Percentiles rank a stretch among this genome's conserved stretches.
phyloP scores from a whole-genome alignment of 1,140 invertebrate species.

The Bombus consobrinus region DNA sequence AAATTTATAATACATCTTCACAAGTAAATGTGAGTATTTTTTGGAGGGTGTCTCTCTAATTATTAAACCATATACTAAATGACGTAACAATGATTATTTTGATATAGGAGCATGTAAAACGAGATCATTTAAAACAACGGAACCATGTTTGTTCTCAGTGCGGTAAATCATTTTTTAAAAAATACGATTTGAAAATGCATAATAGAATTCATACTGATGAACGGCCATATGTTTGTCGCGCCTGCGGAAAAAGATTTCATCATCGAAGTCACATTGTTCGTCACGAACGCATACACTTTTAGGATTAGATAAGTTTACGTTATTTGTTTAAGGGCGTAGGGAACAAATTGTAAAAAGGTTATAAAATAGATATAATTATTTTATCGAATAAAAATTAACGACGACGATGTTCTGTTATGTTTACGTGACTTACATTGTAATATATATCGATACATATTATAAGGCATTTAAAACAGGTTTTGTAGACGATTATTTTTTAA shows the following conservation, averaged over 20 bases:
- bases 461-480: not conserved
- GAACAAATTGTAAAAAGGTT: not conserved
- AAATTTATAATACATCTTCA: conserved; percentile 76
- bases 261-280: conserved; percentile 78
- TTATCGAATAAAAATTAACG: not conserved
- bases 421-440: not conserved
- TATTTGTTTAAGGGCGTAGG: conserved; percentile 58
- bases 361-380: not conserved
- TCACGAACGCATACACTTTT: conserved; percentile 81
- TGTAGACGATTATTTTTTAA: conserved; percentile 40
- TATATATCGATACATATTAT: not conserved
- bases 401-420: not conserved
- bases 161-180: conserved; percentile 79
- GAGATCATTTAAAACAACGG: conserved; percentile 76
- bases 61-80: not conserved
- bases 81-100: not conserved
- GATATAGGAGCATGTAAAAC: conserved; percentile 62
- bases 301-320: conserved; percentile 60
- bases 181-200: conserved; percentile 80
- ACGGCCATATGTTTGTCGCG: conserved; percentile 82
- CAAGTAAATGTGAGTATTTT: conserved; percentile 76
- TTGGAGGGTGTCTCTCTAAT: not conserved
- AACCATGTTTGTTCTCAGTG: conserved; percentile 75
- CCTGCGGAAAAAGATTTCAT: conserved; percentile 83
- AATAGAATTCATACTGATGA: conserved; percentile 83